These are phyloP conservation scores for Catharus minimus DNA, from an alignment of 2,113 vertebrate genomes.

Conservation along the genomic window DNA sequence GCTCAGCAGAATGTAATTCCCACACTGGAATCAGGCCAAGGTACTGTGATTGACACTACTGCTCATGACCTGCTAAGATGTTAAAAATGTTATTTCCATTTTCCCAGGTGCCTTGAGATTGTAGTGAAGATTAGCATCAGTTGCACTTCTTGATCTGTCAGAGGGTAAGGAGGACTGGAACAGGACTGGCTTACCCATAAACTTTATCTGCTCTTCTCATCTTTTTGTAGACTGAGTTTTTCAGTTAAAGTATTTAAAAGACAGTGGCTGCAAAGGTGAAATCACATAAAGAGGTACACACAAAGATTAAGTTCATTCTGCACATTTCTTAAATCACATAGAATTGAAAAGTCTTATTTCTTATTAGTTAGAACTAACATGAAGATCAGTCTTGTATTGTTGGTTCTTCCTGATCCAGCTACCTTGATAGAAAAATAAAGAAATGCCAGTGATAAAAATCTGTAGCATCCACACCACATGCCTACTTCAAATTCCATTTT, in stretches of 20 bases:
- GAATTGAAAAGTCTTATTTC: background rate
- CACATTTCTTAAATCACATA: background rate
- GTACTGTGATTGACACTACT: background rate
- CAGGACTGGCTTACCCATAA: background rate
- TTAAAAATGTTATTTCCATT: conserved; percentile 7
- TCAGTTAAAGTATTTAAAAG: background rate
- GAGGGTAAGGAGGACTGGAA: background rate
- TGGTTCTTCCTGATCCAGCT: background rate
- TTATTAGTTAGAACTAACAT: background rate
- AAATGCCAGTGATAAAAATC: background rate
- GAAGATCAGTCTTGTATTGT: background rate
- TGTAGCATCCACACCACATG: background rate
- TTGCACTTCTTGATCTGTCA: background rate
- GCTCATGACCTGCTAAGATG: background rate
- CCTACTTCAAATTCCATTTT: background rate
- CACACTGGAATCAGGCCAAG: background rate
- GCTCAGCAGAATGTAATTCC: background rate
- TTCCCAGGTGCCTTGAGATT: background rate
- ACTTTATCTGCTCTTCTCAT: conserved; percentile 1
- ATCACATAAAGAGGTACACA: background rate
- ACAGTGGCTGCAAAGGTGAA: background rate
- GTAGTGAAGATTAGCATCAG: conserved; percentile 5
- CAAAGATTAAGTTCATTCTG: background rate
- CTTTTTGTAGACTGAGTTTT: background rate
- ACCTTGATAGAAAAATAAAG: background rate